phyloP scores from a whole-genome alignment of 1,140 invertebrate species.

The Euura lappo region DNA sequence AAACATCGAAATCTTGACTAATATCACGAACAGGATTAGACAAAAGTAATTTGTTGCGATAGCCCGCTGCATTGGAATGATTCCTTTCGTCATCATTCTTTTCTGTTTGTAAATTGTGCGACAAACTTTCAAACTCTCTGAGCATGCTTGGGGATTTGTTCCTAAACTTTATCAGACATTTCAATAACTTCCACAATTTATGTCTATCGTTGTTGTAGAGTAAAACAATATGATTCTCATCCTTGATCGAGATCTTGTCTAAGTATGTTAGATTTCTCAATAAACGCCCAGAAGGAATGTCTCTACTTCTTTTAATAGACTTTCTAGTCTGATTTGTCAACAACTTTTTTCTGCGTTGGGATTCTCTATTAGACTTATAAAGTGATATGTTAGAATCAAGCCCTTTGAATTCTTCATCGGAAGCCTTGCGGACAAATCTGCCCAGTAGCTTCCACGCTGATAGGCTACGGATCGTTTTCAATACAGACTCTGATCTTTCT shows the following conservation, averaged over 20 bases:
- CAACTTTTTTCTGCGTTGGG: neutral
- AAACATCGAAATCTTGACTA: neutral
- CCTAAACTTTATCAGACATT: neutral
- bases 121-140: neutral
- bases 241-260: neutral
- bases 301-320: neutral
- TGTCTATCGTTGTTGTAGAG: neutral
- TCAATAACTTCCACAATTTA: neutral
- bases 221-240: neutral
- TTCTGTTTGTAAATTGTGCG: neutral
- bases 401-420: neutral
- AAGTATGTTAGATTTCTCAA: neutral
- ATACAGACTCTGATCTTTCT: no score
- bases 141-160: neutral
- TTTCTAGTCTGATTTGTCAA: neutral
- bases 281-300: neutral
- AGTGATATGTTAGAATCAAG: neutral
- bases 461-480: no score
- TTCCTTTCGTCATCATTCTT: neutral
- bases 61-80: neutral
- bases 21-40: neutral
- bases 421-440: neutral
- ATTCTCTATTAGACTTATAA: neutral
- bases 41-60: neutral
- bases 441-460: no score